Evolutionary conservation across 2,113 vertebrate species (phyloP), one percentile per base, ranked within the genome.

Genomic region (Elephantulus edwardii): DNA sequence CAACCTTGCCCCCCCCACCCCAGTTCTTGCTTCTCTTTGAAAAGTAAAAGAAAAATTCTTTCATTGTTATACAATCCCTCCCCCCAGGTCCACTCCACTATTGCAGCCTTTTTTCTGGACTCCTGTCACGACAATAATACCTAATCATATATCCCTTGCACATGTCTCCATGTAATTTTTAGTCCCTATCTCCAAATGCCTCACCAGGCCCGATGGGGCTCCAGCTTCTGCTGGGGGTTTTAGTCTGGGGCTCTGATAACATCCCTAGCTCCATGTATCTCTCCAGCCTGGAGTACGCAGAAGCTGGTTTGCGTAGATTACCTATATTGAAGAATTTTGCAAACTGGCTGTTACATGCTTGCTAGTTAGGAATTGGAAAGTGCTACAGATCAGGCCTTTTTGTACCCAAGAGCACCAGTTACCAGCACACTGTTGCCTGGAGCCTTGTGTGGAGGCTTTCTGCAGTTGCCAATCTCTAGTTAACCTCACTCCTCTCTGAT

Each of bases 301-400:
- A 14, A 48, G 44, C 35, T 78, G 72, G 75, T 62, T 88, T 42
- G 28, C 33, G 50, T 76, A 83, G 58, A 46, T 42, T 82, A 33
- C 89, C 75, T 70, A 83, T 42, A 66, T 70, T 86, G 46, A 26
- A 52, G 46, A 38, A 89, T 91, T 80, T 76, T 80, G 77, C 60
- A 80, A 89, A 58, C 14, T 80, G 66, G 16, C 22, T 33, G 14
- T 83, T 92, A 72, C 80, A 86, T 30, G 30, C 11, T 22, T n/a
- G 48, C 62, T 90, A 52, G 30, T n/a, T 42, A 86, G 52, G 91
- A 46, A 72, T 17, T 81, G 50, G 72, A 54, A 44, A 62, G 1
- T 33, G 42, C 30, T 72, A 44, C 71, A 76, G 33, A 77, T 46
- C 58, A 83, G 19, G 38, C 3, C 16, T 56, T 70, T 88, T 71